Percentiles rank a stretch among this genome's conserved stretches.
These are phyloP conservation scores for Atta texana DNA, from an alignment of 1,140 invertebrate genomes.

Conservation along the genomic window DNA sequence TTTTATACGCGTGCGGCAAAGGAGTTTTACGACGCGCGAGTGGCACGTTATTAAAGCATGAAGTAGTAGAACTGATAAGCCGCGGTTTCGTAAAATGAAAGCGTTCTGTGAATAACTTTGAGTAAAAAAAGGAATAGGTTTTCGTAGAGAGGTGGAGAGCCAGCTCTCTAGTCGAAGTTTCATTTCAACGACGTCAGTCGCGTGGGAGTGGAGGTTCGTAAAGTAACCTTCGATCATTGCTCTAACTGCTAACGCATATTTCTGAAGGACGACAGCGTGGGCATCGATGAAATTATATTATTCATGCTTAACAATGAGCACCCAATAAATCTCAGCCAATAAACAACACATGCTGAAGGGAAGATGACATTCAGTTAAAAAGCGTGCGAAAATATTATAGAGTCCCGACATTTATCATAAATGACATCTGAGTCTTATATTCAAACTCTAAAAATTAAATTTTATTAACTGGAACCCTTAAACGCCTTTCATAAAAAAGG, in stretches of 20 bases:
- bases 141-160: background rate
- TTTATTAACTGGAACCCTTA: background rate
- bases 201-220: slow-evolving; percentile 30
- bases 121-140: background rate
- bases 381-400: background rate
- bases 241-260: slow-evolving; percentile 42
- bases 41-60: slow-evolving; percentile 31
- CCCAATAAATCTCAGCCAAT: background rate
- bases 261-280: slow-evolving; percentile 46
- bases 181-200: background rate
- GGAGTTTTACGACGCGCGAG: slow-evolving; percentile 43
- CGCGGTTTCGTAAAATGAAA: slow-evolving; percentile 7
- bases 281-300: slow-evolving; percentile 18
- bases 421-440: background rate
- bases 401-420: background rate
- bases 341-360: background rate
- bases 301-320: slow-evolving; percentile 12
- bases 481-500: no score
- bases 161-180: background rate
- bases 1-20: slow-evolving; percentile 21
- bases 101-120: background rate
- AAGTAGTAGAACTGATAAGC: slow-evolving; percentile 31
- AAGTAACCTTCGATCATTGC: background rate
- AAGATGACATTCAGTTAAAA: background rate
- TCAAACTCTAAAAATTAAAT: slow-evolving; percentile 1